Evolutionary conservation across 2,113 vertebrate species (phyloP), one percentile per base, ranked within the genome.

Genomic region (Mustela nigripes): DNA sequence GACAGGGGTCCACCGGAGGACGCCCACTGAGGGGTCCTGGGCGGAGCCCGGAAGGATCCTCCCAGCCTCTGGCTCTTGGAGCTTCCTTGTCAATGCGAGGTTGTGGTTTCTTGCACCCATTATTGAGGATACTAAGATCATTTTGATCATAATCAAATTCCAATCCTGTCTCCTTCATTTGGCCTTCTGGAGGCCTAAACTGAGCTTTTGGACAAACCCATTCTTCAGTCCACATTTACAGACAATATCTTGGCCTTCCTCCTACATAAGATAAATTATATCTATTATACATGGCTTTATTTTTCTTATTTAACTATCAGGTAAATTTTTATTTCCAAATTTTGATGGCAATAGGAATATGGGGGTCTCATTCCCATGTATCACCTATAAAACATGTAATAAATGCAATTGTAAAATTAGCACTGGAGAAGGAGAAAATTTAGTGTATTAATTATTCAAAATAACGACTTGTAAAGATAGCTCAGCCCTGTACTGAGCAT

Each of bases 391-490:
- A 94, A 86, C 4, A 22, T 28, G 26, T 71, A 58, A 56, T 60
- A 81, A 91, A 78, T 62, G 81, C 36, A 86, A 91, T 60, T 71
- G 89, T 76, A 76, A 89, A 91, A 91, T 84, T 80, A 80, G 63
- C 14, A 28, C 18, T 58, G 28, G 45, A 74, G 45, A 48, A 73
- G n/a, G 85, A 69, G 67, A 93, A 22, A 93, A 91, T 74, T 71
- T 78, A 80, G n/a, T 39, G n/a, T 67, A 93, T 91, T 94, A 60
- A 67, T 83, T 95, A 87, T 36, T 93, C 65, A 88, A 60, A 79
- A 84, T 45, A 87, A 91, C 19, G 42, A 63, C 21, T 53, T 21
- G n/a, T 60, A 39, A 91, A 80, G 62, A 69, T 88, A 58, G 65
- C 4, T 79, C 11, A 48, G n/a, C 12, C 16, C 62, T 93, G 56